Conservation (phyloP, 2,113 vertebrate genomes). For the Halichoerus grypus region DNA sequence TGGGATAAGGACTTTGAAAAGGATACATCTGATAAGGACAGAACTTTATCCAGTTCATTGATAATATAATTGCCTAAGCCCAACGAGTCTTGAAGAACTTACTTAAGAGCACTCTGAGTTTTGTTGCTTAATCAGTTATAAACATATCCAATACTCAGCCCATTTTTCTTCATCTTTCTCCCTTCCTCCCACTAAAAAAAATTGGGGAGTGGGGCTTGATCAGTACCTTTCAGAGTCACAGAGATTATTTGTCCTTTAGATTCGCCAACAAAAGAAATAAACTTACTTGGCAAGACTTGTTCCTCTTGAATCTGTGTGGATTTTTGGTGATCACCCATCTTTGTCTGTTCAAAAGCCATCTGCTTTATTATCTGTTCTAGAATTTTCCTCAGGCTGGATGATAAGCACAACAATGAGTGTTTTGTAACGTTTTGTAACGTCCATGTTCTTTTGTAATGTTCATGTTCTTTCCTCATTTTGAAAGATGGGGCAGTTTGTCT, state of each 20-base stretch:
- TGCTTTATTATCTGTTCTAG: neutral
- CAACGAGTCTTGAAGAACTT: neutral
- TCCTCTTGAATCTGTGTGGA: neutral
- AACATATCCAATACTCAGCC: neutral
- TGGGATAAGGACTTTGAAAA: neutral
- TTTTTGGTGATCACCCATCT: neutral
- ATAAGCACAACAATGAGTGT: neutral
- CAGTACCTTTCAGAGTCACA: neutral
- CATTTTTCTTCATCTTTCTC: neutral
- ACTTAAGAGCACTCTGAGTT: neutral
- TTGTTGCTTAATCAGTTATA: neutral
- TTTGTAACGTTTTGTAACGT: neutral
- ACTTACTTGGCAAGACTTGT: constrained; percentile 19
- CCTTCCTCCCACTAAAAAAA: neutral
- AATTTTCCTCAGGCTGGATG: constrained; percentile 26
- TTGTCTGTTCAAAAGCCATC: neutral
- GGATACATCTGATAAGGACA: neutral
- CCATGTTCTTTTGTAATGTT: constrained; percentile 17
- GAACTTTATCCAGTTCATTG: neutral
- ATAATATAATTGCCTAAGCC: neutral
- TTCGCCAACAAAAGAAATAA: neutral
- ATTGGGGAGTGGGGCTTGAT: neutral
- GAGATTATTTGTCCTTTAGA: neutral
- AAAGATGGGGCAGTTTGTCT: neutral
- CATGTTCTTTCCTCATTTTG: constrained; percentile 19